Conservation (phyloP, 2,113 vertebrate species). For the Melozone crissalis region DNA sequence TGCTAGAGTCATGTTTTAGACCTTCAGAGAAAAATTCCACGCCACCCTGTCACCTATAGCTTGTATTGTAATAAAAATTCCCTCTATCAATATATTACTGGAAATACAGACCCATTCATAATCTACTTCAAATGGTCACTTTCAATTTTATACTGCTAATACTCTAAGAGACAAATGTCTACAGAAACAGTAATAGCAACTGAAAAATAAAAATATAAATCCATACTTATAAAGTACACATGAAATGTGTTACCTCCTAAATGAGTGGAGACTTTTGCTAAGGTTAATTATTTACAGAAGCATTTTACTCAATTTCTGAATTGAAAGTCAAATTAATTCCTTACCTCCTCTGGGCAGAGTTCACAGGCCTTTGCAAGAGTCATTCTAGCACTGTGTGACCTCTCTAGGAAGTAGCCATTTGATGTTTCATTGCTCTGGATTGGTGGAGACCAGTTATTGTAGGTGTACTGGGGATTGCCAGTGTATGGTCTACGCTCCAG, state of each 20-base stretch:
- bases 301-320: neutral
- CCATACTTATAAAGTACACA: neutral
- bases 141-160: neutral
- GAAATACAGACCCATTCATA: neutral
- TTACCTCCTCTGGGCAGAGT: constrained; percentile 98
- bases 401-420: constrained; percentile 98
- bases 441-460: constrained; percentile 99
- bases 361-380: constrained; percentile 99
- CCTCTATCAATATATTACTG: rapidly evolving
- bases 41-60: neutral
- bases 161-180: neutral
- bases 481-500: constrained; percentile 95
- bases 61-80: neutral
- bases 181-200: neutral
- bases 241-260: neutral
- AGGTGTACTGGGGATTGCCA: constrained; percentile 96
- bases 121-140: neutral
- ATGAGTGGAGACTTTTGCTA: neutral
- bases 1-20: neutral
- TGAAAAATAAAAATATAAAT: neutral
- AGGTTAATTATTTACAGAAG: neutral
- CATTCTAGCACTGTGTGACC: constrained; percentile 98
- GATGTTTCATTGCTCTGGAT: constrained; percentile 99
- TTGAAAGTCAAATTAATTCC: neutral
- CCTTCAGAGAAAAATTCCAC: neutral